These are phyloP conservation scores for Amphimallon solstitiale DNA, from an alignment of 2,888 invertebrate genomes.

Conservation along the genomic window DNA sequence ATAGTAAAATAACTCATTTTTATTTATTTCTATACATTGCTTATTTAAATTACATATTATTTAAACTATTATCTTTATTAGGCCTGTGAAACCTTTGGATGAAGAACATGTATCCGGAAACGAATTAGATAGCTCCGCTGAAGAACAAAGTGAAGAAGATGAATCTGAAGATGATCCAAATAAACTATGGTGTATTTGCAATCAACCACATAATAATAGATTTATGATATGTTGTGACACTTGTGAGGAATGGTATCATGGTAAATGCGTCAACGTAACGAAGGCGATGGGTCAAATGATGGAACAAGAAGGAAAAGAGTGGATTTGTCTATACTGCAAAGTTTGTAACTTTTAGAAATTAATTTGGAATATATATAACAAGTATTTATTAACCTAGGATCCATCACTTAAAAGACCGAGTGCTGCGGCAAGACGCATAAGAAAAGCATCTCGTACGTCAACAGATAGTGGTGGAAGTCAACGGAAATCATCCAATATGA, in stretches of 20 bases:
- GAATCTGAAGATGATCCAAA: slow-evolving; percentile 94
- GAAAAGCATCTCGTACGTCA: slow-evolving; percentile 59
- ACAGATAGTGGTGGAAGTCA: slow-evolving; percentile 55
- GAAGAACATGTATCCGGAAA: slow-evolving; percentile 59
- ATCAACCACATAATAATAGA: slow-evolving; percentile 92
- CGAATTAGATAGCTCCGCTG: slow-evolving; percentile 64
- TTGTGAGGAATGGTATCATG: slow-evolving; percentile 98
- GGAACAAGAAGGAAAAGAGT: slow-evolving; percentile 88
- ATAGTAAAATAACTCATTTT: too few relatives aligned
- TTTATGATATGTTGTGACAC: slow-evolving; percentile 98
- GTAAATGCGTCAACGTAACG: slow-evolving; percentile 95
- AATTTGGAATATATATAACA: not conserved
- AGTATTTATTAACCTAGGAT: slow-evolving; percentile 49
- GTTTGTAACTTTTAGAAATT: slow-evolving; percentile 56
- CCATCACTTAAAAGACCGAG: slow-evolving; percentile 56
- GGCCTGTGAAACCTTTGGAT: slow-evolving; percentile 56
- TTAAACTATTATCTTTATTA: slow-evolving; percentile 12
- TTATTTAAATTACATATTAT: too few relatives aligned
- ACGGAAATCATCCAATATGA: slow-evolving; percentile 29
- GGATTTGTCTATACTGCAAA: slow-evolving; percentile 90
- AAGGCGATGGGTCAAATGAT: slow-evolving; percentile 91
- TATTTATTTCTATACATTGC: too few relatives aligned
- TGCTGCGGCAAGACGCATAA: slow-evolving; percentile 59
- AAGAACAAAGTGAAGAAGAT: slow-evolving; percentile 70
- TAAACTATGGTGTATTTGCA: slow-evolving; percentile 94